Base-by-base conservation (phyloP, 2,888 invertebrate genomes). In the Dicyrtomina minuta region DNA sequence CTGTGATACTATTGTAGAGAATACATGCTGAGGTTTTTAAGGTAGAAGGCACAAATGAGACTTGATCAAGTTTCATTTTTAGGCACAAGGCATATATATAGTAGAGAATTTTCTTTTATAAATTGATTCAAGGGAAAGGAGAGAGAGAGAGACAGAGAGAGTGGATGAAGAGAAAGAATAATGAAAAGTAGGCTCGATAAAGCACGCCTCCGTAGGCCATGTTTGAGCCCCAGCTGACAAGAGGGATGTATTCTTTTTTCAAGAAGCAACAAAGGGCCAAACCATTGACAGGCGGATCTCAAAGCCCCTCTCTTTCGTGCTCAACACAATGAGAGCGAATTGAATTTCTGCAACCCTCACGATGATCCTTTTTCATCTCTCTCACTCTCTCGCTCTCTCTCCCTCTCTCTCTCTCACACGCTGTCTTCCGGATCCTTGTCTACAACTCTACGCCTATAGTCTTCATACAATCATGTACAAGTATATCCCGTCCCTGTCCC, bases 181-280 rank as follows among this genome's bases (percentile, higher is more conserved):
- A 68, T 44, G 51, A 71, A 70, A 66, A 69, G 68, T 51, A 73
- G 39, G 58, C 49, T 55, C 53, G 51, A 65, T 22, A 65, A 59
- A 68, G 66, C 68, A 71, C 71, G 70, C 72, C 70, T 72, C 68
- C 68, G 61, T 65, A 65, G 72, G 66, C 70, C 70, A 70, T 70
- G 65, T 70, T 67, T 70, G 72, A 72, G 67, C 64, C 61, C 67
- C 70, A 67, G 62, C 70, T 70, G 70, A 72, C 66, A 70, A 59
- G 62, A 61, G 70, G 65, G 64, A 51, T 58, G 65, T 56, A 56
- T 46, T 39, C 44, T 55, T 55, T 53, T 72, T 72, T 67, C 41
- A 59, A 55, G 68, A 68, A 51, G 70, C 44, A 61, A 61, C 59
- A 68, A 70, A 65, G 68, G 64, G 59, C 60, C 66, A 68, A 60